These are phyloP conservation scores for Azorinus chamasolen DNA, from an alignment of 2,888 invertebrate genomes.

Conservation along the genomic window DNA sequence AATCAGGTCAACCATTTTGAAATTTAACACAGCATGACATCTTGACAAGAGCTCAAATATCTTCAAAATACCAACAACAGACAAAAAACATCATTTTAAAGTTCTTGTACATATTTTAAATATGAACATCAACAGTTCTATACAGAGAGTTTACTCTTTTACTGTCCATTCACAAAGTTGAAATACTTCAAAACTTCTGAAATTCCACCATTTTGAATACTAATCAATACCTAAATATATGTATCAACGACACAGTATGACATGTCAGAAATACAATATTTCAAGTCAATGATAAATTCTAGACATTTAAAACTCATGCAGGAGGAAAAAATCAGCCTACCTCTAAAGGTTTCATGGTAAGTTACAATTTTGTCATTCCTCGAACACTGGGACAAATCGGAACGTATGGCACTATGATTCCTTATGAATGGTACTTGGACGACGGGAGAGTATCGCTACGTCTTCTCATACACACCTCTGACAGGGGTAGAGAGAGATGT, in stretches of 20 bases:
- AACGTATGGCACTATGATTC: constrained; percentile 32
- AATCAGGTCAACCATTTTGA: too few species aligned
- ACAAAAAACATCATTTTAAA: too few species aligned
- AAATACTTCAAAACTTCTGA: constrained; percentile 32
- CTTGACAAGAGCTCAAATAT: constrained; percentile 36
- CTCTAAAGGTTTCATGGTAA: constrained; percentile 61
- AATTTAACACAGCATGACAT: neutral
- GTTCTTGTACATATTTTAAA: too few species aligned
- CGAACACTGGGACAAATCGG: constrained; percentile 23
- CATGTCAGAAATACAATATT: constrained; percentile 5
- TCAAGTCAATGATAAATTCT: neutral
- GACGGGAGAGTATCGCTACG: constrained; percentile 40
- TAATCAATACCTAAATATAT: constrained; percentile 25
- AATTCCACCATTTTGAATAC: constrained; percentile 63
- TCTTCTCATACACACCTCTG: constrained; percentile 52
- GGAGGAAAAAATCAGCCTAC: constrained; percentile 19
- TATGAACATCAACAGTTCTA: too few species aligned
- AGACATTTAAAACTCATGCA: neutral
- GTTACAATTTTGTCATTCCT: constrained; percentile 41
- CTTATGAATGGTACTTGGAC: constrained; percentile 32
- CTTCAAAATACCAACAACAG: too few species aligned
- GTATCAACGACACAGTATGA: constrained; percentile 31
- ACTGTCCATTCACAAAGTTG: too few species aligned
- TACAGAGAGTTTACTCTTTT: too few species aligned
- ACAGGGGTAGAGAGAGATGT: constrained; percentile 47